Evolutionary conservation across 2,888 invertebrate genomes (phyloP), one percentile per base, ranked within the genome.

Genomic region (Chaetoderma sp.): DNA sequence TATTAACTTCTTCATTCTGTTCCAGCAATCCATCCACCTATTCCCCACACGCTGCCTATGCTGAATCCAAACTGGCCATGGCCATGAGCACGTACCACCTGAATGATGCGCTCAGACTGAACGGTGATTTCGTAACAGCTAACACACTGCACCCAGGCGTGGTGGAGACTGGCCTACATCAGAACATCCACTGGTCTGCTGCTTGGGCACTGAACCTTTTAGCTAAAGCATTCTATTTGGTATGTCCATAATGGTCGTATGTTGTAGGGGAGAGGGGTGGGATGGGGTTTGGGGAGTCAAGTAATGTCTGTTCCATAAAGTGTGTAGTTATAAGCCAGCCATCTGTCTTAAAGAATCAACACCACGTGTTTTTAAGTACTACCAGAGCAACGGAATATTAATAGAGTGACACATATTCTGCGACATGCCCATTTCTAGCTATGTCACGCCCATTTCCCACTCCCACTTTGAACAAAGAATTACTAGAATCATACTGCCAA

Each of bases 61-160:
- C 72, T 8, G 67, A 75, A 23, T 79, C 81, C 13, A 81, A 81
- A 60, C 66, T 81, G 36, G 75, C 76, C 16, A 62, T 79, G 8
- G 45, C 76, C 16, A 62, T 77, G 30, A 63, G 65, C 23, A 66
- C 76, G 8, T 74, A 77, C 49, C 58, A 55, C 32, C 67, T 78
- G 13, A 64, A 71, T 42, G 50, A 54, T 27, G 16, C 59, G 33
- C 67, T 77, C 13, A 68, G 54, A 18, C 62, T 55, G n/a, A 65
- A 70, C 2, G 60, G 68, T 8, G 58, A 50, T 4, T 66, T 50
- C 21, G 76, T 79, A 6, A 72, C 77, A 18, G 76, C 76, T 21
- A 77, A 76, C 65, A 66, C 68, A 28, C 56, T 80, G 8, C 78
- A 81, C 50, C 81, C 81, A 10, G 81, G 81, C 0, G 65, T 80